Conservation (phyloP, 2,888 invertebrate genomes). For the Caprella mutica region DNA sequence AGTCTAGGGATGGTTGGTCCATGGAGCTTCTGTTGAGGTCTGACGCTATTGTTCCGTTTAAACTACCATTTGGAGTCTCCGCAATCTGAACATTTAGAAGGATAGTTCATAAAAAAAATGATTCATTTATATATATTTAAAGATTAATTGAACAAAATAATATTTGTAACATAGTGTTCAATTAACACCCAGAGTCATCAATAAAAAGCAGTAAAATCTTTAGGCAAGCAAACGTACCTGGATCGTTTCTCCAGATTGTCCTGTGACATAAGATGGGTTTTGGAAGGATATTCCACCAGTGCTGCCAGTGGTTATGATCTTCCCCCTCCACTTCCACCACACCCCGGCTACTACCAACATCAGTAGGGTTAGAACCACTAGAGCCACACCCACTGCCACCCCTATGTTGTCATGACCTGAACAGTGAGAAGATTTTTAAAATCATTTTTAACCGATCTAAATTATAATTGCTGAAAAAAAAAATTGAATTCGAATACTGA, state of each 20-base stretch:
- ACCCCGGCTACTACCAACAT: constrained; percentile 12
- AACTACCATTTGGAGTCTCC: constrained; percentile 30
- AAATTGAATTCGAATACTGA: too few species aligned
- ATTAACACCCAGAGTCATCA: too few species aligned
- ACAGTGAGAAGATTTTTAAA: too few species aligned
- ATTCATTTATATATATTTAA: too few species aligned
- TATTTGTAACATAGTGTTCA: too few species aligned
- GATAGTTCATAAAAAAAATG: too few species aligned
- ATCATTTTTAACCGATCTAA: too few species aligned
- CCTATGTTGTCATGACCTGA: too few species aligned
- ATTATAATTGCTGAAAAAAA: too few species aligned
- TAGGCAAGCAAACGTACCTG: constrained; percentile 32
- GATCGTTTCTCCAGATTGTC: constrained; percentile 34
- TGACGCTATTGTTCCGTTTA: constrained; percentile 24
- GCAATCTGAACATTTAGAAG: constrained; percentile 23
- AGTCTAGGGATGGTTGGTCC: constrained; percentile 8
- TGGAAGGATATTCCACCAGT: constrained; percentile 35
- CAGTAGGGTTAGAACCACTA: constrained; percentile 20
- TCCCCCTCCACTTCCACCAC: constrained; percentile 14
- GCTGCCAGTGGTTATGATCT: constrained; percentile 9
- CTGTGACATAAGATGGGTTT: constrained; percentile 36
- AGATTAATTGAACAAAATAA: too few species aligned
- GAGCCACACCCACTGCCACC: constrained; percentile 19
- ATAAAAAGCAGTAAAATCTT: too few species aligned
- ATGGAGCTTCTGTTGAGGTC: constrained; percentile 20